Conservation (phyloP, 2,113 vertebrate species). For the Marmota monax region DNA sequence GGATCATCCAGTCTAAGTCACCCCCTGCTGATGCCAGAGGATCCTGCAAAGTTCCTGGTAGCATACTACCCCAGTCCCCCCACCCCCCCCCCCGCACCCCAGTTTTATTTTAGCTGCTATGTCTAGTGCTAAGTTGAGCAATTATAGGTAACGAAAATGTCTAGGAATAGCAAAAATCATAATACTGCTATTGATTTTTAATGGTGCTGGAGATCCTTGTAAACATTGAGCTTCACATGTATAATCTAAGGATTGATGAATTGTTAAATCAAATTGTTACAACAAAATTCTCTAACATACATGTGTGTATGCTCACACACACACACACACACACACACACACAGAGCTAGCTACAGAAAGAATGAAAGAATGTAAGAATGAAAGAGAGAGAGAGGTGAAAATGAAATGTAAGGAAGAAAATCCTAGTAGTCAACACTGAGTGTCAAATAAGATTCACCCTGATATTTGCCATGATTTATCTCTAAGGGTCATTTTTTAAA, state of each 20-base stretch:
- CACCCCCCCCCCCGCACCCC: too few relatives aligned
- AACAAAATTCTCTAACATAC: neutral
- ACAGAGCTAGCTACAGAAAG: neutral
- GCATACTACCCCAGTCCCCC: neutral
- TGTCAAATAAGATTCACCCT: conserved; percentile 46
- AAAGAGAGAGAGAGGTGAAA: neutral
- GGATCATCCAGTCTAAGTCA: neutral
- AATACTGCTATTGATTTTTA: neutral
- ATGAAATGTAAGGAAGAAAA: conserved; percentile 45
- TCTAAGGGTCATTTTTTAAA: conserved; percentile 49
- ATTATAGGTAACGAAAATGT: neutral
- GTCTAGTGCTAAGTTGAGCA: neutral
- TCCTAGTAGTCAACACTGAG: conserved; percentile 31
- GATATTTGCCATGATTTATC: conserved; percentile 39
- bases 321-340: neutral
- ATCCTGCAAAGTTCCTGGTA: neutral
- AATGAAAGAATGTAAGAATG: neutral
- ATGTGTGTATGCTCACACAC: neutral
- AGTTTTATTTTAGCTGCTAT: neutral
- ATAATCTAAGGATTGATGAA: conserved; percentile 3
- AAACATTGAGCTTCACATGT: neutral
- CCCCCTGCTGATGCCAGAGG: neutral
- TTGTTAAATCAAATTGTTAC: conserved; percentile 25
- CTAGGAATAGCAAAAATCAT: neutral
- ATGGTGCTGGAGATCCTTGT: neutral